phyloP scores from a whole-genome alignment of 2,797 vertebrate species.

The Pipistrellus pipistrellus region DNA sequence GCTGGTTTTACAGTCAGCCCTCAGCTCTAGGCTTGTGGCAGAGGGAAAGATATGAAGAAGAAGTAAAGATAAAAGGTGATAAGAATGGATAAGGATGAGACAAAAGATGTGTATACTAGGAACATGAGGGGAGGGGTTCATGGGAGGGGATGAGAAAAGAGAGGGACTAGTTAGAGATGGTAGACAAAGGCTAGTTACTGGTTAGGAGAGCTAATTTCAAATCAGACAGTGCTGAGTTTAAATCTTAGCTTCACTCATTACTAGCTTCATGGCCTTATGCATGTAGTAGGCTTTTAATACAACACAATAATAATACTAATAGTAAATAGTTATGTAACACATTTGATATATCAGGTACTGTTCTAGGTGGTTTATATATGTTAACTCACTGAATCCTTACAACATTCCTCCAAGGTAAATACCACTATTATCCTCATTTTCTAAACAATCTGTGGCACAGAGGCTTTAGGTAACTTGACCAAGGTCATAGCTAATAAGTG shows the following conservation, averaged over 20 bases:
- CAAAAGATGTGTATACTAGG: background rate
- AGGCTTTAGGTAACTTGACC: background rate
- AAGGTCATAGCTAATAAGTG: background rate
- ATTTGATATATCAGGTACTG: background rate
- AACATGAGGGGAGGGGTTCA: background rate
- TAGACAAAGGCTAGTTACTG: background rate
- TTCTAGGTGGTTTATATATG: background rate
- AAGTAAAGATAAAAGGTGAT: background rate
- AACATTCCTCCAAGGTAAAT: background rate
- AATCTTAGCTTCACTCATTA: background rate
- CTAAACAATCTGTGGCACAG: background rate
- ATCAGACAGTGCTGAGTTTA: background rate
- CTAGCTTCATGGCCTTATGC: background rate
- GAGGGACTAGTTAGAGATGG: background rate
- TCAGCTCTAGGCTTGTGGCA: background rate
- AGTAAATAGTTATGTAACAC: background rate
- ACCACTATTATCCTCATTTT: background rate
- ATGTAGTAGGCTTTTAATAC: background rate
- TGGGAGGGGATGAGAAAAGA: background rate
- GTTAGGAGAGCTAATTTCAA: background rate
- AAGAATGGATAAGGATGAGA: background rate
- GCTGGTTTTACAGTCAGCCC: background rate
- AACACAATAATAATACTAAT: background rate
- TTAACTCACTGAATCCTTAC: background rate
- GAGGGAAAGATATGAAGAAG: background rate